Evolutionary conservation across 1,140 invertebrate genomes (phyloP), one percentile per base, ranked within the genome.

Genomic region (Pinna nobilis): DNA sequence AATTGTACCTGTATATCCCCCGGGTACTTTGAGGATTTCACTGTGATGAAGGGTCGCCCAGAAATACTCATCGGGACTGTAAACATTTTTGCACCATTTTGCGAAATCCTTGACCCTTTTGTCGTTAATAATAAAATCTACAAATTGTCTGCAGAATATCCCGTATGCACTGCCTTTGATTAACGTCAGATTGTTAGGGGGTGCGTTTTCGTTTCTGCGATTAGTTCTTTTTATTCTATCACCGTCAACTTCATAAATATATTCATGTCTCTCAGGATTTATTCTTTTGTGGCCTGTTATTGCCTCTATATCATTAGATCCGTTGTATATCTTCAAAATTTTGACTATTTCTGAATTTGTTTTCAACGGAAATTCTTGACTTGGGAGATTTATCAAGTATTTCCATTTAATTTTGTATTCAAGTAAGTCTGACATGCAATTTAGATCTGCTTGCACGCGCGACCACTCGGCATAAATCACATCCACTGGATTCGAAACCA

Each of bases 111-210:
- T 69, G 3, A 82, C 77, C 25, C 49, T 53, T 33, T 71, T 50
- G 59, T 84, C 76, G 20, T 37, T 69, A 0, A 85, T 53, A 23
- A 81, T 60, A 70, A 72, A 86, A 15, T 84, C 47, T 1, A 86
- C 76, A 71, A 85, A 86, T 20, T 33, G 59, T 18, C 80, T 41
- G 57, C 78, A 80, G 68, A 85, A 86, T 18, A 81, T 53, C 25
- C 83, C 84, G 59, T 85, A 86, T 5, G 83, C 85, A 49, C 77
- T 77, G 18, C 85, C 85, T 53, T 84, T 82, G 3, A 83, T 78
- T 30, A 86, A 77, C 9, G 63, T 76, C 13, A 82, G 72, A 39
- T 82, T 75, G 39, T 81, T 70, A 0, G 84, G 84, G 23, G 80
- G 79, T 11, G 59, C 23, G n/a, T n/a, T n/a, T n/a, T n/a, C n/a